Evolutionary conservation across 2,888 invertebrate genomes (phyloP), one percentile per base, ranked within the genome.

Genomic region (Drosophila suboccidentalis): DNA sequence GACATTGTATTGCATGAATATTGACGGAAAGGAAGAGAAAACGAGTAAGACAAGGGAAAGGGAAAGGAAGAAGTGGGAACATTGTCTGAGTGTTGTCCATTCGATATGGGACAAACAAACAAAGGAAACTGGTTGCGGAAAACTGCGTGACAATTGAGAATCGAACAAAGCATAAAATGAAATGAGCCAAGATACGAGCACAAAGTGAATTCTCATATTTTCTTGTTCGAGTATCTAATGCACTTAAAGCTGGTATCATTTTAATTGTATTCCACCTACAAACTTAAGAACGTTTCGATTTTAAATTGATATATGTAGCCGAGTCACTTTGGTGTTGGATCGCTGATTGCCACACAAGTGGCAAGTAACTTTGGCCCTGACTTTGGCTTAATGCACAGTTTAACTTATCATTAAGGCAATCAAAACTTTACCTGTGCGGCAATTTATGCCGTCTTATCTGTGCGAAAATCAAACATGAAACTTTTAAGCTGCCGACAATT

Each of bases 401-500:
- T 65, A 89, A 75, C 73, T 82, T 89, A 89, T 87, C 90, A 71
- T 82, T 85, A 65, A 58, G 67, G 50, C 88, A 85, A 89, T 89
- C 90, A 75, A 78, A 84, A 84, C 88, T 87, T 84, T 89, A 79
- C 88, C 84, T 87, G 75, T 59, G 75, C 79, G 71, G 47, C 79
- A 87, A 84, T 87, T 84, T 89, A 85, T 89, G 90, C 62, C 82
- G 50, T 59, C 71, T 82, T 89, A 89, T 89, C 90, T 64, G 78
- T 60, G 65, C 70, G 70, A 85, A 82, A 88, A 89, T 84, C 90
- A 89, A 82, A 88, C 90, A 74, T 80, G 57, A 69, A 84, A 88
- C 88, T 84, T 89, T 89, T 84, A 84, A 84, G 84, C 90, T 72
- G 62, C 83, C 53, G 62, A 88, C 90, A 84, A 89, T 89, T 88